These are phyloP conservation scores for Strigamia crassipes DNA, from an alignment of 2,888 invertebrate genomes.

Conservation along the genomic window DNA sequence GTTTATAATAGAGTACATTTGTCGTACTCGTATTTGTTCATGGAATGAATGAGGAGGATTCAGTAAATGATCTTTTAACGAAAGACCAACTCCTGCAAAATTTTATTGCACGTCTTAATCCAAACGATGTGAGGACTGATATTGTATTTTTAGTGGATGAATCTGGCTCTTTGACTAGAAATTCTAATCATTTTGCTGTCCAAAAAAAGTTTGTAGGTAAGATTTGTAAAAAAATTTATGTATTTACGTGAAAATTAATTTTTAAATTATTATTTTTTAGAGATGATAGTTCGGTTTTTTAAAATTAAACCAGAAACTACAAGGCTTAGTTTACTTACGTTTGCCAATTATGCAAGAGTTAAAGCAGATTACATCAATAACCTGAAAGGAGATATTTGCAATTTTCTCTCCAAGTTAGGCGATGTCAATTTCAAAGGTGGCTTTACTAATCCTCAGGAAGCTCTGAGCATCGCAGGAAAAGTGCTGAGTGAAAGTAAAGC, in stretches of 20 bases:
- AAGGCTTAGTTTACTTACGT: neutral
- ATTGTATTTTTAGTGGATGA: slow-evolving; percentile 7
- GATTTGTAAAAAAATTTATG: neutral
- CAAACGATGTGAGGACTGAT: neutral
- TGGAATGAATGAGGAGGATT: neutral
- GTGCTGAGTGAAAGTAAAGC: neutral
- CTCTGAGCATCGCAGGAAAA: neutral
- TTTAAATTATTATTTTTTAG: neutral
- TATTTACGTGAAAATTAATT: neutral
- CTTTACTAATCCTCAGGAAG: neutral
- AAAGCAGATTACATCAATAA: slow-evolving; percentile 3
- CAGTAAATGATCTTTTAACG: neutral
- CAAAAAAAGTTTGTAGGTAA: slow-evolving; percentile 15
- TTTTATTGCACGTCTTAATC: neutral
- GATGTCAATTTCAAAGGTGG: neutral
- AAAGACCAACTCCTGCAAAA: neutral
- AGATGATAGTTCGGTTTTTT: neutral
- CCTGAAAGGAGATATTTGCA: neutral
- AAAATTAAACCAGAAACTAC: neutral
- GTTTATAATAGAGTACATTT: neutral
- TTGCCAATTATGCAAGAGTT: slow-evolving; percentile 5
- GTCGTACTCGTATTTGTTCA: neutral
- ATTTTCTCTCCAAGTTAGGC: neutral
- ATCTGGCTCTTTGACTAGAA: neutral
- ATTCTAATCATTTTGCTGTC: neutral